These are phyloP conservation scores for Apotomis betuletana DNA, from an alignment of 2,888 invertebrate species.

Conservation along the genomic window DNA sequence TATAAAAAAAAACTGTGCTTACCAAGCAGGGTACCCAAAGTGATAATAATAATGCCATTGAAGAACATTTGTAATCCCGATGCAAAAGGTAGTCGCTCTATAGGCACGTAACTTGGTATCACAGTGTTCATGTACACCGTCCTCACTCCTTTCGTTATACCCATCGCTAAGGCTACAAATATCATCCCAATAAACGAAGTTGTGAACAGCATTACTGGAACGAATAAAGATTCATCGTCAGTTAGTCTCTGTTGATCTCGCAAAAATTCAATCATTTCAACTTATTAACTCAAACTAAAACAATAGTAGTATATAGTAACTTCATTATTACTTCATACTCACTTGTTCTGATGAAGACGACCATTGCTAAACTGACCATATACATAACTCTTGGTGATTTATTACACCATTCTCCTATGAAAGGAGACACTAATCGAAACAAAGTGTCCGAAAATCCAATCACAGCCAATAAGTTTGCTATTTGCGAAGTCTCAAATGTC, in stretches of 20 bases:
- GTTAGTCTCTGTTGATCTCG: neutral
- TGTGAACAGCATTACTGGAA: slow-evolving; percentile 78
- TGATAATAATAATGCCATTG: slow-evolving; percentile 85
- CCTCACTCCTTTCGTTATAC: slow-evolving; percentile 87
- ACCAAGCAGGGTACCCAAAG: slow-evolving; percentile 86
- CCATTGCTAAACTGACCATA: slow-evolving; percentile 82
- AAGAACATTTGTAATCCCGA: slow-evolving; percentile 88
- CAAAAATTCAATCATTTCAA: too few species aligned
- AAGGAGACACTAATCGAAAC: slow-evolving; percentile 85
- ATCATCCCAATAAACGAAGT: slow-evolving; percentile 71
- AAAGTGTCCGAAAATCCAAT: slow-evolving; percentile 84
- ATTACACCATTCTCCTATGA: slow-evolving; percentile 85
- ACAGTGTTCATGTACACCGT: slow-evolving; percentile 88
- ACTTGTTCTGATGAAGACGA: slow-evolving; percentile 85
- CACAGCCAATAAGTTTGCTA: slow-evolving; percentile 85
- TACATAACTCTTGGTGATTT: slow-evolving; percentile 86
- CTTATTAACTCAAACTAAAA: too few species aligned
- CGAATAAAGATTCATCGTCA: slow-evolving; percentile 6
- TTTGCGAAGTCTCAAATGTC: slow-evolving; percentile 81
- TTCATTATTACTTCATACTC: slow-evolving; percentile 62
- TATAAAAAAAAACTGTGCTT: slow-evolving; percentile 47
- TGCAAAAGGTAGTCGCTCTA: slow-evolving; percentile 86
- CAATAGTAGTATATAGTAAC: too few species aligned
- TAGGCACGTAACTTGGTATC: slow-evolving; percentile 86
- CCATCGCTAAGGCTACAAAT: slow-evolving; percentile 83